These are phyloP conservation scores for Stigmatopora argus DNA, from an alignment of 2,113 vertebrate genomes.

Conservation along the genomic window DNA sequence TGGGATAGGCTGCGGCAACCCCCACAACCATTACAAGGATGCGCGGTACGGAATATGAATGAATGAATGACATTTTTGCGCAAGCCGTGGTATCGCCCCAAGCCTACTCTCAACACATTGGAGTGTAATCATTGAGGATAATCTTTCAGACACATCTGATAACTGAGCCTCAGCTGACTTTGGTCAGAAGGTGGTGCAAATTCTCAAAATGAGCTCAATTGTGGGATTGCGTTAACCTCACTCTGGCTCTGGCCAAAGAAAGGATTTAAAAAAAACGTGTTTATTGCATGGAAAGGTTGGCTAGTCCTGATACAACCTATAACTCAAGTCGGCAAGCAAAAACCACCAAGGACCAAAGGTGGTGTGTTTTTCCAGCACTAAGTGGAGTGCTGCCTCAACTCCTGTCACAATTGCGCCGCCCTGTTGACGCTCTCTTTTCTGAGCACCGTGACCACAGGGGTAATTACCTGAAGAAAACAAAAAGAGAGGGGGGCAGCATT, in stretches of 20 bases:
- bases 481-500: conserved; percentile 43
- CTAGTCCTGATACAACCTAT: conserved; percentile 27
- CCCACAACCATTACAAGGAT: too few species aligned
- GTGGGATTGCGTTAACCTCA: not conserved
- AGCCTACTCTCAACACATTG: not conserved
- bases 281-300: conserved; percentile 38
- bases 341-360: conserved; percentile 33
- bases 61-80: too few species aligned
- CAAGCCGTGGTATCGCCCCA: too few species aligned
- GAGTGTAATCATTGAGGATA: not conserved
- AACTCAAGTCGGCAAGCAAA: conserved; percentile 33
- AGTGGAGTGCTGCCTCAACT: conserved; percentile 43
- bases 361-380: conserved; percentile 35
- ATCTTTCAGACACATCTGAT: not conserved
- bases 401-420: conserved; percentile 53
- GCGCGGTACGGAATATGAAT: too few species aligned
- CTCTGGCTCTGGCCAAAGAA: not conserved
- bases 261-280: not conserved
- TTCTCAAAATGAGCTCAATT: not conserved
- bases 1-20: too few species aligned
- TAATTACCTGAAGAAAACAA: conserved; percentile 60
- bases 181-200: not conserved
- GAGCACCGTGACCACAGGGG: conserved; percentile 61
- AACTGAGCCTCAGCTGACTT: not conserved
- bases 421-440: conserved; percentile 59